Conservation (phyloP, 92 coral and sea anemone genomes). For the Zoanthus sociatus region DNA sequence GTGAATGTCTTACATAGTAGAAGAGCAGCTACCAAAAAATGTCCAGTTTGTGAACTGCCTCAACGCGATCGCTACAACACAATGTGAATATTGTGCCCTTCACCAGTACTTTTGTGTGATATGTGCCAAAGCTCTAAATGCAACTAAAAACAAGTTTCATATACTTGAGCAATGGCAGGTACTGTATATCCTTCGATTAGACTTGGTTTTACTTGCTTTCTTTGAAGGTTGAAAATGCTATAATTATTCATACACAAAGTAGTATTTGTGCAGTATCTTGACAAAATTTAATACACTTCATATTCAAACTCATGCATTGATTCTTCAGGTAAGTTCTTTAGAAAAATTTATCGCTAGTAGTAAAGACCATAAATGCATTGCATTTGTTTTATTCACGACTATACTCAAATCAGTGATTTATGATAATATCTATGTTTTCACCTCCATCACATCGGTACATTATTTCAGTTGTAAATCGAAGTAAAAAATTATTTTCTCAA, state of each 20-base stretch:
- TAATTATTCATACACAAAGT: constrained; percentile 38
- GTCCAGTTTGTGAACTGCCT: constrained; percentile 45
- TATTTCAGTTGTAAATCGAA: background rate
- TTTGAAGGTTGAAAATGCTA: background rate
- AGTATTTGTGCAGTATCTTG: constrained; percentile 44
- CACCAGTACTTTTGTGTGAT: constrained; percentile 63
- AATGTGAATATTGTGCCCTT: constrained; percentile 68
- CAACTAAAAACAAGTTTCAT: constrained; percentile 63
- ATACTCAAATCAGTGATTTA: too few relatives aligned
- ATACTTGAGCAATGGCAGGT: constrained; percentile 72
- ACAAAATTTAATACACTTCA: background rate
- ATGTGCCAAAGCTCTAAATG: constrained; percentile 53
- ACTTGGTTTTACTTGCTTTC: background rate
- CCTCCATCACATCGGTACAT: background rate
- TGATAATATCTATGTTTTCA: too few relatives aligned
- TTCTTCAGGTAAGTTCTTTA: constrained; percentile 55
- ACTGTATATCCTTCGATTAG: background rate
- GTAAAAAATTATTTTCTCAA: background rate
- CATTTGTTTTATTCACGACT: too few relatives aligned
- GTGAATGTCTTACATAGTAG: constrained; percentile 33
- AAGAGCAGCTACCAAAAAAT: constrained; percentile 44
- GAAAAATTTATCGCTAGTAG: background rate
- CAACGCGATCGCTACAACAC: constrained; percentile 36
- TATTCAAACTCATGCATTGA: constrained; percentile 52
- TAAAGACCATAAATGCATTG: background rate